phyloP scores from a whole-genome alignment of 1,140 invertebrate species.

The Scaptodrosophila lebanonensis region DNA sequence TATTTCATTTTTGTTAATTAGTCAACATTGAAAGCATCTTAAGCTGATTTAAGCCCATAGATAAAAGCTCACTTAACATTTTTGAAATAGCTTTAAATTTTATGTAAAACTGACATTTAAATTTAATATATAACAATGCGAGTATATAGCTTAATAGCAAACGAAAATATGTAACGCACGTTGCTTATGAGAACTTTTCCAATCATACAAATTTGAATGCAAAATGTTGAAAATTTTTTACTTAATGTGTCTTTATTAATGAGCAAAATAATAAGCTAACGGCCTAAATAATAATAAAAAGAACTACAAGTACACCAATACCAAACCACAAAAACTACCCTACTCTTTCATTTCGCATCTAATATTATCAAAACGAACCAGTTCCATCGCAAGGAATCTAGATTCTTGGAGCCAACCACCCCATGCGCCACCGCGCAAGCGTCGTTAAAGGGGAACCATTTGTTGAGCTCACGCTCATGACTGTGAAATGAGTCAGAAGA shows the following conservation, averaged over 20 bases:
- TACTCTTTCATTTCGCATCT: too few species aligned
- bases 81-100: slow-evolving; percentile 64
- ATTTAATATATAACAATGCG: slow-evolving; percentile 29
- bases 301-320: slow-evolving; percentile 20
- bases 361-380: too few species aligned
- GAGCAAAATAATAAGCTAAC: slow-evolving; percentile 71
- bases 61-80: slow-evolving; percentile 37
- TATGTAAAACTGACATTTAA: slow-evolving; percentile 51
- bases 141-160: slow-evolving; percentile 65
- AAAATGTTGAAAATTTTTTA: slow-evolving; percentile 71
- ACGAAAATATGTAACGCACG: slow-evolving; percentile 67
- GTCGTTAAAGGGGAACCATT: slow-evolving; percentile 33
- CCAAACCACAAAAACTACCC: slow-evolving; percentile 33
- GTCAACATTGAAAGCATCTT: too few species aligned
- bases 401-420: too few species aligned
- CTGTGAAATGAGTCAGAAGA: too few species aligned
- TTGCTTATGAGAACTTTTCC: slow-evolving; percentile 73
- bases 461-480: too few species aligned
- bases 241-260: slow-evolving; percentile 75
- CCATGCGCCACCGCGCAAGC: slow-evolving; percentile 48
- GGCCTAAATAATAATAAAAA: slow-evolving; percentile 65
- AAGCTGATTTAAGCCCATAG: slow-evolving; percentile 11
- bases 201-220: slow-evolving; percentile 62
- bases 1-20: too few species aligned
- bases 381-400: too few species aligned